Base-by-base conservation (phyloP, 2,797 vertebrate genomes). In the Muscicapa striata region DNA sequence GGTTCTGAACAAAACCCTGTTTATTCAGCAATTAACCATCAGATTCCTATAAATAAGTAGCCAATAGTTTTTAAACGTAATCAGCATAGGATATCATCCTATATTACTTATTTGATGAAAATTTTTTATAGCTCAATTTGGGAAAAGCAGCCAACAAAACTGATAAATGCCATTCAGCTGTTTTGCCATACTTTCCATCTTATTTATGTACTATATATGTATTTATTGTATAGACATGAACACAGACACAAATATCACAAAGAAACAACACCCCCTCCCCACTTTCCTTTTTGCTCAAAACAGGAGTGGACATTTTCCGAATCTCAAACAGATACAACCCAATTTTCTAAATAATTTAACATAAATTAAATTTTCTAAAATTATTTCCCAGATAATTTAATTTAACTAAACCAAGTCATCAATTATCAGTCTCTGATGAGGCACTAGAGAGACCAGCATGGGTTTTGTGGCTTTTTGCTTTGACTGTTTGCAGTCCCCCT, bases 71-170 rank as follows among this genome's bases (percentile, higher is more conserved):
- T 74, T 48, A 16, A 16, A 34, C 27, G 3, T 23, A 61, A 74
- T 15, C 11, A 12, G 24, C 23, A 29, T 36, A 75, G 23, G 49
- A 21, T 48, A 45, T 62, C 4, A 20, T 32, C 17, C 20, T 30
- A 2, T 64, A 4, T 9, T 46, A 15, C 0, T 0, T 13, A 5
- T 76, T 40, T 32, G 15, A 45, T 34, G 34, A 15, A 32, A 62
- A 2, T 8, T 54, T 30, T 3, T 51, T 41, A 10, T n/a, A 8
- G 10, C 30, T 89, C 6, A 0, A 0, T 36, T 52, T 49, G 48
- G 23, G 29, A 30, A 73, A 85, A 87, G 11, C 8, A 30, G 18
- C 13, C 22, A 32, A 20, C 2, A 3, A 75, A 85, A 16, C 8
- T 6, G 36, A 34, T 46, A 49, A 90, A 66, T 45, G 22, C 13